Evolutionary conservation across 2,797 vertebrate genomes (phyloP).

Genomic region (Pangasius krempfi): DNA sequence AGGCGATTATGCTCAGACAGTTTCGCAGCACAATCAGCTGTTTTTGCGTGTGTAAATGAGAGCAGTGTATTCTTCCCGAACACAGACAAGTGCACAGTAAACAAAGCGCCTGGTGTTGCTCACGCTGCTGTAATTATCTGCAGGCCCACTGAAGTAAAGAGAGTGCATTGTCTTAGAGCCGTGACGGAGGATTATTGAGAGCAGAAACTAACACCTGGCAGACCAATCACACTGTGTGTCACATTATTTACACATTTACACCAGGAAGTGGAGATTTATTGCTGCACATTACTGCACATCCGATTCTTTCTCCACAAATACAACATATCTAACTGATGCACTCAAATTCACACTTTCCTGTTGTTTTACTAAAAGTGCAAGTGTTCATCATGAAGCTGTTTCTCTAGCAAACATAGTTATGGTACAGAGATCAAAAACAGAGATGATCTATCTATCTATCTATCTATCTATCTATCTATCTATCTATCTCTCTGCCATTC

Average conservation of each 20-base stretch:
- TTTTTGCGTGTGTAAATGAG: conserved; percentile 37
- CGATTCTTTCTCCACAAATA: background rate
- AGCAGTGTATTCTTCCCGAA: conserved; percentile 40
- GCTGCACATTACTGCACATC: no score
- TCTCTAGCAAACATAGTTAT: conserved; percentile 2
- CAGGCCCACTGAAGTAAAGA: conserved; percentile 48
- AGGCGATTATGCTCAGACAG: conserved; percentile 47
- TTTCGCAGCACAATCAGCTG: conserved; percentile 51
- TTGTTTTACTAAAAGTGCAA: background rate
- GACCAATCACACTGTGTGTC: conserved; percentile 27
- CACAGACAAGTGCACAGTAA: conserved; percentile 36
- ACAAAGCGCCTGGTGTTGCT: conserved; percentile 52
- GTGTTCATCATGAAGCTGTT: background rate
- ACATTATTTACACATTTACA: conserved; percentile 24
- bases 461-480: background rate
- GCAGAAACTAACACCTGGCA: conserved; percentile 11
- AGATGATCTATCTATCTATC: background rate
- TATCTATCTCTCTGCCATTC: no score
- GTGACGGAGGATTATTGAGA: conserved; percentile 6
- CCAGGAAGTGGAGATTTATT: conserved; percentile 14
- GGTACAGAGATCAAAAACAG: background rate
- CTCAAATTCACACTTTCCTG: background rate
- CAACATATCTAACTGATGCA: background rate
- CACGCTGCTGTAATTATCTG: conserved; percentile 49
- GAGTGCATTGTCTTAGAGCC: conserved; percentile 43